Evolutionary conservation across 1,140 invertebrate species (phyloP).

Genomic region (Cydia strobilella): DNA sequence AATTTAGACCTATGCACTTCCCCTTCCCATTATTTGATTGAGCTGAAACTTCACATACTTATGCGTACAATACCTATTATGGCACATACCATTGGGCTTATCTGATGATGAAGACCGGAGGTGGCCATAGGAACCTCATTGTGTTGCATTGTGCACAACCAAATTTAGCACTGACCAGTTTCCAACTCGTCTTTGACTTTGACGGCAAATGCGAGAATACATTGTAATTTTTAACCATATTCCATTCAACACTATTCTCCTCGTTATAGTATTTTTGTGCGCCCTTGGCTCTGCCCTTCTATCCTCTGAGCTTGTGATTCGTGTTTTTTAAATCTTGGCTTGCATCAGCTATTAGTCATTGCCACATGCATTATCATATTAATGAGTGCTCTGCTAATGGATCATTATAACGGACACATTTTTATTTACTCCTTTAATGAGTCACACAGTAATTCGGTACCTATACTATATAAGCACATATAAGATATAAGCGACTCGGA

Average conservation of each 20-base stretch:
- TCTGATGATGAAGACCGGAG: too few species aligned
- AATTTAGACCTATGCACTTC: too few species aligned
- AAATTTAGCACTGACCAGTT: slow-evolving; percentile 4
- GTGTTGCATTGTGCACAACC: too few species aligned
- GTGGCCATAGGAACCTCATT: too few species aligned
- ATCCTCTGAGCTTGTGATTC: neutral
- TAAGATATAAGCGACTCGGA: too few species aligned
- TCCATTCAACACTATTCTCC: neutral
- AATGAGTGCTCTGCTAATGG: neutral
- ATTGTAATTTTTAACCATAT: neutral
- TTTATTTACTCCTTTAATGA: neutral
- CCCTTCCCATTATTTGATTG: too few species aligned
- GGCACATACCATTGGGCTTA: too few species aligned
- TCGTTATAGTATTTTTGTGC: neutral
- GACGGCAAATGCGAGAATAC: neutral
- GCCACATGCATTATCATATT: slow-evolving; percentile 1
- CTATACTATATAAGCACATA: too few species aligned
- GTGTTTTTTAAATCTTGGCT: neutral
- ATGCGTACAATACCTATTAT: too few species aligned
- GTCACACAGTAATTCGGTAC: neutral
- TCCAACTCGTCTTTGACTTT: neutral
- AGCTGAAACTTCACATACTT: too few species aligned
- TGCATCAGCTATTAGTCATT: slow-evolving; percentile 9
- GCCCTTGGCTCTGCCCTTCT: neutral
- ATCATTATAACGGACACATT: neutral